These are phyloP conservation scores for Scolopax mira DNA, from an alignment of 2,113 vertebrate species.

Conservation along the genomic window DNA sequence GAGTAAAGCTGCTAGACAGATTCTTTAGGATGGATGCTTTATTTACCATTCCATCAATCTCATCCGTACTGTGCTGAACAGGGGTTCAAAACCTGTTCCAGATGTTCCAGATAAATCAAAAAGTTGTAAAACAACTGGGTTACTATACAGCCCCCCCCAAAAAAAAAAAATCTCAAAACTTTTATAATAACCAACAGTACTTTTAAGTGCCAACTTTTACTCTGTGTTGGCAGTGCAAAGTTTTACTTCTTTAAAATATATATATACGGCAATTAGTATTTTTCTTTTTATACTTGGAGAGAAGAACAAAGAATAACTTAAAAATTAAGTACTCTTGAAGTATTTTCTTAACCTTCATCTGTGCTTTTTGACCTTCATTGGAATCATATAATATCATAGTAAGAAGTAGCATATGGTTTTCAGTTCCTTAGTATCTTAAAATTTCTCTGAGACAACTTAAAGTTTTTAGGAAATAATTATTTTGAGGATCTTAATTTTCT, in stretches of 20 bases:
- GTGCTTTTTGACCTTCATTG: neutral
- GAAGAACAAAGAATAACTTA: neutral
- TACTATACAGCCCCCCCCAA: neutral
- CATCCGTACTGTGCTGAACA: too few species aligned
- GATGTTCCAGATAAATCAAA: neutral
- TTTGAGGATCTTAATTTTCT: constrained; percentile 29
- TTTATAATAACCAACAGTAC: neutral
- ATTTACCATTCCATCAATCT: neutral
- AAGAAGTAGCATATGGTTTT: neutral
- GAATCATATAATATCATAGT: neutral
- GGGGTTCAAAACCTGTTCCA: neutral
- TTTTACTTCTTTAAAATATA: neutral
- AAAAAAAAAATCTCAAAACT: neutral
- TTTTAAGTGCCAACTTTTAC: neutral
- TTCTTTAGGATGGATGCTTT: neutral
- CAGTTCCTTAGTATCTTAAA: neutral
- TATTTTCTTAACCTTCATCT: neutral
- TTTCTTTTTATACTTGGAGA: neutral
- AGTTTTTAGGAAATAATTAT: constrained; percentile 17
- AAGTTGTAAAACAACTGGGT: neutral
- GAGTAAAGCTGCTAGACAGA: neutral
- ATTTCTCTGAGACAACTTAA: neutral
- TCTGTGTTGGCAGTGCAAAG: neutral
- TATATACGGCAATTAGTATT: neutral
- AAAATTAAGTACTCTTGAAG: neutral